These are phyloP conservation scores for Musca domestica DNA, from an alignment of 1,140 invertebrate species.

Conservation along the genomic window DNA sequence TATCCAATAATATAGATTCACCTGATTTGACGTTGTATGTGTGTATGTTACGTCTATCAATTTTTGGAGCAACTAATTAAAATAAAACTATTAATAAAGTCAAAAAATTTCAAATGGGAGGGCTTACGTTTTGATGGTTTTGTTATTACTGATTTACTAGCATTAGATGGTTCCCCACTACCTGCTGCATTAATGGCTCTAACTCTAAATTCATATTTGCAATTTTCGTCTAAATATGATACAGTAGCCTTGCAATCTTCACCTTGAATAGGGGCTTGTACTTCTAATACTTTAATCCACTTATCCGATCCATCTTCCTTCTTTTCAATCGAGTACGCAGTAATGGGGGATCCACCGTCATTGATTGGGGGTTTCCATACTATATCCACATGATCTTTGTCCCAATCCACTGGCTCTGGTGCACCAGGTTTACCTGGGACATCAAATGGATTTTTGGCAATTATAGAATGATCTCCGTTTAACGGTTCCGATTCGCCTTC, in stretches of 20 bases:
- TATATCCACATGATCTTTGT: slow-evolving; percentile 90
- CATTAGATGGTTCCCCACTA: slow-evolving; percentile 85
- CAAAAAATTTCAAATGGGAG: slow-evolving; percentile 32
- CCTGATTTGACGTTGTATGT: slow-evolving; percentile 86
- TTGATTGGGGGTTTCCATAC: slow-evolving; percentile 86
- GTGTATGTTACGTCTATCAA: slow-evolving; percentile 87
- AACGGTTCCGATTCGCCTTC: slow-evolving; percentile 93
- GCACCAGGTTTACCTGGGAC: slow-evolving; percentile 87
- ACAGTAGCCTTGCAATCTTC: slow-evolving; percentile 81
- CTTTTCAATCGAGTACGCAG: slow-evolving; percentile 92
- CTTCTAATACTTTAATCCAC: slow-evolving; percentile 83
- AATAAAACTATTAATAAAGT: slow-evolving; percentile 33
- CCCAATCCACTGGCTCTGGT: slow-evolving; percentile 89
- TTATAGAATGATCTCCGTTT: slow-evolving; percentile 80
- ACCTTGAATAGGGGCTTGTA: slow-evolving; percentile 51
- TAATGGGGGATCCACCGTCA: slow-evolving; percentile 91
- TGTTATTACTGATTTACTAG: slow-evolving; percentile 85
- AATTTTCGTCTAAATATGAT: slow-evolving; percentile 85
- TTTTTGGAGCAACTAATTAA: slow-evolving; percentile 81
- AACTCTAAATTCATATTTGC: slow-evolving; percentile 96
- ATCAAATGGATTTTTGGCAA: slow-evolving; percentile 98
- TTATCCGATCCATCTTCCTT: slow-evolving; percentile 82
- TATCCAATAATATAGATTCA: slow-evolving; percentile 82
- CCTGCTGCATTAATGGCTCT: slow-evolving; percentile 96
- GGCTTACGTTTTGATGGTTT: slow-evolving; percentile 88